A percentile compares a stretch with the other conserved stretches of the same genome.
phyloP scores from a whole-genome alignment of 2,797 vertebrate species.

The Eurystomus glaucurus region DNA sequence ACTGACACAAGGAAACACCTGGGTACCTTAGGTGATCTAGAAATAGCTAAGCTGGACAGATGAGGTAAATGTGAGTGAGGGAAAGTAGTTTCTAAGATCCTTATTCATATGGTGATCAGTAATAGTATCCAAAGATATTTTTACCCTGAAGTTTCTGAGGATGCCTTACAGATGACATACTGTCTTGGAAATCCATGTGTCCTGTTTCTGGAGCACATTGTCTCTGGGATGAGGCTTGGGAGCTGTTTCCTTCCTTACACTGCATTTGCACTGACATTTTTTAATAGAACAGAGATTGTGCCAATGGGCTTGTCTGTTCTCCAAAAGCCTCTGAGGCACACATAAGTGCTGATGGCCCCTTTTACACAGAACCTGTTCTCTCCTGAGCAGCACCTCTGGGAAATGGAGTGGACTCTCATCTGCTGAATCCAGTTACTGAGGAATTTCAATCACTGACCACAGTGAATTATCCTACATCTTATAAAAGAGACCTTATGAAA shows the following conservation, averaged over 20 bases:
- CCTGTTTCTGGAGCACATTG: neutral
- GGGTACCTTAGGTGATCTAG: neutral
- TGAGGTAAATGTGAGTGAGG: neutral
- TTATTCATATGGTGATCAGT: slow-evolving; percentile 9
- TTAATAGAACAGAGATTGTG: neutral
- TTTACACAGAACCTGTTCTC: neutral
- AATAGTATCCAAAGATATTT: slow-evolving; percentile 11
- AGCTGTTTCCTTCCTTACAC: neutral
- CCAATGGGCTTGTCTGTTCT: neutral
- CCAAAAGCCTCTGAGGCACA: neutral
- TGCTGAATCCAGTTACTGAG: neutral
- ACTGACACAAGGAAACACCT: slow-evolving; percentile 14
- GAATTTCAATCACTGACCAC: neutral
- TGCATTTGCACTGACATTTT: neutral
- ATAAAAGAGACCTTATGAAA: neutral
- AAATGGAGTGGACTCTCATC: neutral
- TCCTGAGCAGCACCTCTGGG: neutral
- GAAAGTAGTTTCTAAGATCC: neutral
- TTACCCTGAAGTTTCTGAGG: neutral
- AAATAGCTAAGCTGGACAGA: slow-evolving; percentile 6
- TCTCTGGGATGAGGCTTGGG: neutral
- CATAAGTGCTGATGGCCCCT: accelerated
- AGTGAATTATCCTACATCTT: neutral
- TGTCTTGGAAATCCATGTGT: neutral
- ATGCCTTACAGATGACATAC: slow-evolving; percentile 32